These are phyloP conservation scores for Athalia rosae DNA, from an alignment of 2,888 invertebrate species.

Conservation along the genomic window DNA sequence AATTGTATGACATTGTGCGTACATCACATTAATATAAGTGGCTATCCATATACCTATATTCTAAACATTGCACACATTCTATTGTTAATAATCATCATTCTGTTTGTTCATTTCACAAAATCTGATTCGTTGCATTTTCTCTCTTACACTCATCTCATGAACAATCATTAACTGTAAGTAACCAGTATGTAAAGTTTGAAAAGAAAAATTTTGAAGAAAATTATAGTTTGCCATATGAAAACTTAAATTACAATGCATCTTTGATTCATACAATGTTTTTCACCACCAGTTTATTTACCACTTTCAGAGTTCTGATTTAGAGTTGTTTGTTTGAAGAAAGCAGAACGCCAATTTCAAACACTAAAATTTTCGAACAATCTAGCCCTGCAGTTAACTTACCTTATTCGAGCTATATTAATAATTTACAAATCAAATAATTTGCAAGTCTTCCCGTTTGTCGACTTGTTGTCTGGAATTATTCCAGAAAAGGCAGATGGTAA, in stretches of 20 bases:
- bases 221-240: too few species aligned
- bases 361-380: too few species aligned
- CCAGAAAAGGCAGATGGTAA: neutral
- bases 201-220: too few species aligned
- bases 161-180: conserved; percentile 35
- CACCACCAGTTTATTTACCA: neutral
- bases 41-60: conserved; percentile 41
- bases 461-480: too few species aligned
- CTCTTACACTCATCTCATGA: conserved; percentile 35
- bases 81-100: conserved; percentile 41
- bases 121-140: conserved; percentile 38
- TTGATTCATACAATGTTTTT: too few species aligned
- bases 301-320: too few species aligned
- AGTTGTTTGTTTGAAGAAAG: too few species aligned
- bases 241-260: too few species aligned
- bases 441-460: neutral
- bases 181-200: conserved; percentile 31
- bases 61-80: conserved; percentile 40
- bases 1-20: conserved; percentile 46
- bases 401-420: too few species aligned
- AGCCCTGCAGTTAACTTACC: too few species aligned
- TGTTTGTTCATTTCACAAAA: conserved; percentile 22
- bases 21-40: conserved; percentile 42
- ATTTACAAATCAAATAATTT: neutral
- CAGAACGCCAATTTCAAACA: too few species aligned